These are phyloP conservation scores for Agrilus planipennis DNA, from an alignment of 1,140 invertebrate genomes.

Conservation along the genomic window DNA sequence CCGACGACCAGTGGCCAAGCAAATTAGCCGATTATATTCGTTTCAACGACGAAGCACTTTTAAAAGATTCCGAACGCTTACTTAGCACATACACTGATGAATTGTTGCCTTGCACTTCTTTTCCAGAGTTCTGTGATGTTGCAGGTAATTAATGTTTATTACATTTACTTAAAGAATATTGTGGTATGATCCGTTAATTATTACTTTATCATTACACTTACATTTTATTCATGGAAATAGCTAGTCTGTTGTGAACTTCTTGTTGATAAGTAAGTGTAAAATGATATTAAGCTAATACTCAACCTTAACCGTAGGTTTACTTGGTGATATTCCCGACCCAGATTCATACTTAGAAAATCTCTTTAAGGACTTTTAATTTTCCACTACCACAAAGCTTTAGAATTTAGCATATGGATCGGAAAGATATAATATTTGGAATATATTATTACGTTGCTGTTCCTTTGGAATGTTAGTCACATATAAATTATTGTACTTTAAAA, in stretches of 20 bases:
- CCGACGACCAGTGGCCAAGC: conserved; percentile 75
- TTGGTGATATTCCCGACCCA: conserved; percentile 48
- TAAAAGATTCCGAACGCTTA: conserved; percentile 77
- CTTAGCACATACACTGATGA: conserved; percentile 77
- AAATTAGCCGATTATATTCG: conserved; percentile 86
- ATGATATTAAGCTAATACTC: conserved; percentile 4
- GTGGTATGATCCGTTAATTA: no score
- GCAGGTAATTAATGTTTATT: conserved; percentile 42
- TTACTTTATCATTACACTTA: conserved; percentile 6
- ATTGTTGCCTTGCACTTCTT: conserved; percentile 76
- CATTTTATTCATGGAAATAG: conserved; percentile 1
- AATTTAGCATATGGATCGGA: no score
- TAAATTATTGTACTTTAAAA: no score
- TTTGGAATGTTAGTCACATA: no score
- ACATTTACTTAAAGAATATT: no score
- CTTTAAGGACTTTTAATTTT: conserved; percentile 33
- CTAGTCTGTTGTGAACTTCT: no score
- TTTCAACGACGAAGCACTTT: conserved; percentile 79
- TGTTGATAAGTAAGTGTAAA: neutral
- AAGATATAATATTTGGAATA: no score
- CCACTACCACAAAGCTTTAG: no score
- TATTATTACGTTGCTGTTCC: no score
- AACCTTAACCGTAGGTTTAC: conserved; percentile 42
- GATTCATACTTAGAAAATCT: conserved; percentile 44
- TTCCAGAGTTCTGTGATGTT: conserved; percentile 86